Base-by-base conservation (phyloP, 2,888 invertebrate genomes). In the Melieria picta region DNA sequence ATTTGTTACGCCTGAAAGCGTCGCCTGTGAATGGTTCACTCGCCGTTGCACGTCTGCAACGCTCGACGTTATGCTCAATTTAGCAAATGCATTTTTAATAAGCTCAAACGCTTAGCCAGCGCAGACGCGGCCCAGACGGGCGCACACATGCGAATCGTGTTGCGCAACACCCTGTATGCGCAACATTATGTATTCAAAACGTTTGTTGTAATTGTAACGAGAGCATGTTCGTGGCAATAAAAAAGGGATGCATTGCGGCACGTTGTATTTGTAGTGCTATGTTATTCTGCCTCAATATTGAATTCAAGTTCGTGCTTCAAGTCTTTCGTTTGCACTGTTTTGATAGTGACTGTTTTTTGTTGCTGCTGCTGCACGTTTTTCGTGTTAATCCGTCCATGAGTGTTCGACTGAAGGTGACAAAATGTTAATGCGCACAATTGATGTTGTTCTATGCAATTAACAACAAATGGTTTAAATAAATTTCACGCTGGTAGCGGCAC, bases 1-100 rank as follows among this genome's bases (percentile, higher is more conserved):
- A 47, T 65, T 65, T 69, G 78, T 81, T 78, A 79, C 80, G 82
- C 77, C 78, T 79, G 77, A 81, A 72, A 74, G 78, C 74, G 71
- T 70, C 73, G 82, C 81, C 82, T 81, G 81, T 77, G 81, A 81
- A 81, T 61, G 63, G 30, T 30, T 30, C 30, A 30, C 30, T 30
- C 30, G 56, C 10, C 55, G 3, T 10, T 55, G 9, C 7, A 6
- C 62, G 52, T 69, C 57, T 64, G 11, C 68, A 65, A 52, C 5
- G 13, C 56, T 63, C 30, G 42, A 69, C 71, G 73, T 71, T 71
- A 76, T 76, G 80, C 79, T 76, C 75, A 80, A 80, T 80, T 80
- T 77, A 80, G 77, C 78, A 79, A 80, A 77, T 77, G 45, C 58
- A 70, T 52, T 70, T 65, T 63, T 63, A 65, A 57, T 58, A 65